Conservation (phyloP, 1,140 invertebrate species). For the Cotesia typhae region DNA sequence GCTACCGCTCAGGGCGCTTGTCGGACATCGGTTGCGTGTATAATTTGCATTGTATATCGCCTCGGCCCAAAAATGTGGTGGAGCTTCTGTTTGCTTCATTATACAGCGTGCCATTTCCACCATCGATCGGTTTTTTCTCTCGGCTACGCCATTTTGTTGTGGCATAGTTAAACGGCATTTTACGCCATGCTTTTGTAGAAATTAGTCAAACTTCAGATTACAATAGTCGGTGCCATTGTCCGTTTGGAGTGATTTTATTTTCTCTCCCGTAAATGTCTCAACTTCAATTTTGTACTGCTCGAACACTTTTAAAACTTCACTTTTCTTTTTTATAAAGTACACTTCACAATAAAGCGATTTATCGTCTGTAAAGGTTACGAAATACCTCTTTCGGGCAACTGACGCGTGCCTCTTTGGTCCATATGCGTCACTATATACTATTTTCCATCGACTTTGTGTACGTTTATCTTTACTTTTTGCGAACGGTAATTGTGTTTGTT, state of each 20-base stretch:
- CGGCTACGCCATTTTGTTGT: slow-evolving; percentile 53
- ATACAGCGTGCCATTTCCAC: slow-evolving; percentile 38
- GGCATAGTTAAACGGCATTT: slow-evolving; percentile 47
- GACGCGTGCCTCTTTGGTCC: slow-evolving; percentile 20
- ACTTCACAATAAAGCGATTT: not conserved
- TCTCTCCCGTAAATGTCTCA: slow-evolving; percentile 50
- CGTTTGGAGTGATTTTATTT: slow-evolving; percentile 48
- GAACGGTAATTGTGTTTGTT: slow-evolving; percentile 33
- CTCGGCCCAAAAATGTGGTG: slow-evolving; percentile 40
- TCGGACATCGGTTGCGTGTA: slow-evolving; percentile 38
- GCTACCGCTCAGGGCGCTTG: slow-evolving; percentile 21
- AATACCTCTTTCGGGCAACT: slow-evolving; percentile 40
- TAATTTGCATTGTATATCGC: slow-evolving; percentile 40
- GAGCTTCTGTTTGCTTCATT: slow-evolving; percentile 35
- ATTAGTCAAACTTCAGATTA: slow-evolving; percentile 49
- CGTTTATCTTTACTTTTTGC: slow-evolving; percentile 18
- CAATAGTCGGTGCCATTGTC: slow-evolving; percentile 62
- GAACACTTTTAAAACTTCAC: slow-evolving; percentile 45
- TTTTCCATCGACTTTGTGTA: slow-evolving; percentile 2
- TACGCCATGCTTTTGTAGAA: slow-evolving; percentile 50
- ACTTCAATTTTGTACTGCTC: slow-evolving; percentile 49
- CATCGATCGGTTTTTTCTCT: slow-evolving; percentile 43
- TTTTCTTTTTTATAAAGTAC: slow-evolving; percentile 37
- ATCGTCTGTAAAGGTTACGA: slow-evolving; percentile 4
- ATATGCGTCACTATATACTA: slow-evolving; percentile 20